Evolutionary conservation across 2,797 vertebrate genomes (phyloP).

Genomic region (Sebastes goodei): DNA sequence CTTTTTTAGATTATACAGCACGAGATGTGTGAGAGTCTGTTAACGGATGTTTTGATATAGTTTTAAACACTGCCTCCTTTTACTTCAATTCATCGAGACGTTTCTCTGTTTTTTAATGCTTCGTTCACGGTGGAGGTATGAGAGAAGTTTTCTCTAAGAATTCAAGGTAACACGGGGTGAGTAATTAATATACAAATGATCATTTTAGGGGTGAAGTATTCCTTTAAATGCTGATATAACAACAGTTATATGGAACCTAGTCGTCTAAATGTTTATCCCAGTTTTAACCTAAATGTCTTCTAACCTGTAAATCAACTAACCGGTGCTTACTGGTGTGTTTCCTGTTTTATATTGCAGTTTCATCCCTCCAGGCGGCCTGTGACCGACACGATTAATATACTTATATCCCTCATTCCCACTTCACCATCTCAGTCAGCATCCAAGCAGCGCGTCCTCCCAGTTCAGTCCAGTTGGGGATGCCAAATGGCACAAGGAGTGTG

Average conservation of each 20-base stretch:
- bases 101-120: no score
- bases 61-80: rapidly evolving
- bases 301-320: not conserved
- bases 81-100: no score
- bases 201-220: not conserved
- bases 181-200: no score
- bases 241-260: not conserved
- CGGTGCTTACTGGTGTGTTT: not conserved
- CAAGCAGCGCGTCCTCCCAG: not conserved
- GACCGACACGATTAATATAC: not conserved
- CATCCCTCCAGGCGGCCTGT: not conserved
- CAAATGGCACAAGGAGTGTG: not conserved
- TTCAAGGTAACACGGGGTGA: no score
- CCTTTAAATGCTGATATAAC: not conserved
- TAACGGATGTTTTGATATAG: no score
- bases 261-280: not conserved
- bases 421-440: not conserved
- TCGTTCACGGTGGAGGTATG: no score
- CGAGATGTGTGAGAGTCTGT: no score
- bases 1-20: no score
- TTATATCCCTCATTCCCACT: not conserved
- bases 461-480: not conserved
- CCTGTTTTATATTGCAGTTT: not conserved
- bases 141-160: no score
- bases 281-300: not conserved